Percentiles rank a stretch among this genome's conserved stretches.
Conservation (phyloP, 2,888 invertebrate genomes). For the Glaucopsyche alexis region DNA sequence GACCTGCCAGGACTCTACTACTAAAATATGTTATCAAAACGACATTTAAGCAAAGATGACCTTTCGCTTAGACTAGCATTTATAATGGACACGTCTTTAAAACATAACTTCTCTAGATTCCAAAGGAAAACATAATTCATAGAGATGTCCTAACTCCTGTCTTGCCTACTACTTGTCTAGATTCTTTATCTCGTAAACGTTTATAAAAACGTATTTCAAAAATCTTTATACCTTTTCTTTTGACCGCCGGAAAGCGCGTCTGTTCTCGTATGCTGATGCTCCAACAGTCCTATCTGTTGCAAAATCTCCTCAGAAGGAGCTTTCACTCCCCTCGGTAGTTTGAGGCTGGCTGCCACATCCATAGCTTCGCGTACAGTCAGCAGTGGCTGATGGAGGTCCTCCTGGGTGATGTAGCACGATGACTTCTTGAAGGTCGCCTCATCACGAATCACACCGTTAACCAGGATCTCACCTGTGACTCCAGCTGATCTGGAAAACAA, state of each 20-base stretch:
- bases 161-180: no score
- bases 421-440: slow-evolving; percentile 83
- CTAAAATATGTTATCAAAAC: no score
- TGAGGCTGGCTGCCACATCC: slow-evolving; percentile 88
- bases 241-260: slow-evolving; percentile 87
- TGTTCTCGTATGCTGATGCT: slow-evolving; percentile 82
- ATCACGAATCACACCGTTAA: slow-evolving; percentile 83
- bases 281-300: slow-evolving; percentile 81
- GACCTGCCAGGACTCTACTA: no score
- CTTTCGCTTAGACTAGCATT: not conserved
- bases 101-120: no score
- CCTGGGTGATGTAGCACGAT: slow-evolving; percentile 92
- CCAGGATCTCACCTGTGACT: slow-evolving; percentile 83
- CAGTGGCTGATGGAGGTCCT: slow-evolving; percentile 85
- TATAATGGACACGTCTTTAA: no score
- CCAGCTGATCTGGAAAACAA: slow-evolving; percentile 76
- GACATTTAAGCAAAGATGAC: not conserved
- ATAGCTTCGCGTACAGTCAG: slow-evolving; percentile 87
- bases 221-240: slow-evolving; percentile 79
- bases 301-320: slow-evolving; percentile 77
- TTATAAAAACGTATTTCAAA: no score
- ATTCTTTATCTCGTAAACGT: no score
- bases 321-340: slow-evolving; percentile 79
- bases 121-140: no score
- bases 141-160: no score